phyloP scores from a whole-genome alignment of 2,797 vertebrate species.

The Champsocephalus gunnari region DNA sequence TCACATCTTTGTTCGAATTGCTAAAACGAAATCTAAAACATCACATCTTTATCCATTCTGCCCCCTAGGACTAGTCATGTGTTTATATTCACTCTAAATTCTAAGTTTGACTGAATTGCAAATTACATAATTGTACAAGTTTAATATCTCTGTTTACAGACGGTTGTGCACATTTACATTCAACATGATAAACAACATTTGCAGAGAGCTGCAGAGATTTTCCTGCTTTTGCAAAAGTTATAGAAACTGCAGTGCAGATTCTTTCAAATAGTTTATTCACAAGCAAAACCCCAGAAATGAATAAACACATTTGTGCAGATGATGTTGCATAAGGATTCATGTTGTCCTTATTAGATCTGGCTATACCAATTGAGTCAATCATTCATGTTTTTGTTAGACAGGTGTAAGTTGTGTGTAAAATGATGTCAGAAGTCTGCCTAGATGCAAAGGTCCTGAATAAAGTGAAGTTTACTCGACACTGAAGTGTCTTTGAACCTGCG shows the following conservation, averaged over 20 bases:
- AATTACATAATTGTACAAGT: constrained; percentile 23
- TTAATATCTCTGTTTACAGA: constrained; percentile 38
- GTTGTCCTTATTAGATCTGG: background rate
- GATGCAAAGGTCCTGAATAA: constrained; percentile 29
- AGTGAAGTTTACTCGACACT: constrained; percentile 41
- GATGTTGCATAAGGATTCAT: background rate
- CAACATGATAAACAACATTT: constrained; percentile 30
- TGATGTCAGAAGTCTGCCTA: constrained; percentile 30
- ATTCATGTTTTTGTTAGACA: constrained; percentile 19
- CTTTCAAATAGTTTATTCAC: constrained; percentile 22
- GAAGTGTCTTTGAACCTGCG: constrained; percentile 49
- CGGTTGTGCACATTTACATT: constrained; percentile 10
- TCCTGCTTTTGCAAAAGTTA: constrained; percentile 8
- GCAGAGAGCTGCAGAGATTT: constrained; percentile 10
- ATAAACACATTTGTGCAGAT: constrained; percentile 5
- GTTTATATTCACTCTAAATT: background rate
- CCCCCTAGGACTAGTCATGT: background rate
- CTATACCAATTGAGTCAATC: background rate
- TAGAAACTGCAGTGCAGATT: constrained; percentile 4
- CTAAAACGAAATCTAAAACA: constrained; percentile 3
- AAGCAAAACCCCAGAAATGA: background rate
- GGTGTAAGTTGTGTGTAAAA: constrained; percentile 20
- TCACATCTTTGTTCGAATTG: background rate
- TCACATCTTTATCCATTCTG: constrained; percentile 10
- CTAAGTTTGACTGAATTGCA: constrained; percentile 27